Evolutionary conservation across 2,113 vertebrate species (phyloP), one percentile per base, ranked within the genome.

Genomic region (Hippocampus abdominalis): DNA sequence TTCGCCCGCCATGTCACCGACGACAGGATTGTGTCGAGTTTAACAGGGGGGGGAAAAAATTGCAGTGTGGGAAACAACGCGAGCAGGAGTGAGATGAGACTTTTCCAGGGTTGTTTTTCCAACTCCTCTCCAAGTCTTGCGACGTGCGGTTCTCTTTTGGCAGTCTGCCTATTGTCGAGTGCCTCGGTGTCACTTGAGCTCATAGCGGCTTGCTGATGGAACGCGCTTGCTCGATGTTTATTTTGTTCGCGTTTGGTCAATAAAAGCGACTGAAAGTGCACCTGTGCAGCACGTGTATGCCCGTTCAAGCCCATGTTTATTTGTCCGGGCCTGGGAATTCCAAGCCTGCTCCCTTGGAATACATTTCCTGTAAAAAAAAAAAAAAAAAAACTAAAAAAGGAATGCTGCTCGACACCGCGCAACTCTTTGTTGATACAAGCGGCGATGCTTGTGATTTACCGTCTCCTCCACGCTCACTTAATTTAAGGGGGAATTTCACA

Each of bases 401-500:
- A 61, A 73, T 64, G 40, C 27, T 8, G 27, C 32, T 69, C 32
- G 36, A 29, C 65, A 49, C 27, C 69, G 29, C 54, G 63, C 8
- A 32, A 64, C 8, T 20, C 36, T 69, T 59, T 25, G 60, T 77
- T 81, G 76, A 76, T 63, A 76, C 73, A 76, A 71, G 67, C 18
- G 54, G 36, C 9, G 9, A n/a, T 72, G 49, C 65, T 40, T 61
- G 69, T 71, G 79, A 84, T 64, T 72, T 72, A 72, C 20, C 39
- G 27, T 16, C 39, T 62, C 27, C 44, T 63, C 49, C 68, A 32
- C 61, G 57, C 39, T 61, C 68, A 65, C 48, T 79, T 74, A 61
- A 79, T 85, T 81, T 79, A 73, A 81, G 62, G 54, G 74, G 76
- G 63, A 78, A 81, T 79, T 73, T 64, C 70, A 71, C 69, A 60